Conservation (phyloP, 1,140 invertebrate genomes). For the Orius insidiosus region DNA sequence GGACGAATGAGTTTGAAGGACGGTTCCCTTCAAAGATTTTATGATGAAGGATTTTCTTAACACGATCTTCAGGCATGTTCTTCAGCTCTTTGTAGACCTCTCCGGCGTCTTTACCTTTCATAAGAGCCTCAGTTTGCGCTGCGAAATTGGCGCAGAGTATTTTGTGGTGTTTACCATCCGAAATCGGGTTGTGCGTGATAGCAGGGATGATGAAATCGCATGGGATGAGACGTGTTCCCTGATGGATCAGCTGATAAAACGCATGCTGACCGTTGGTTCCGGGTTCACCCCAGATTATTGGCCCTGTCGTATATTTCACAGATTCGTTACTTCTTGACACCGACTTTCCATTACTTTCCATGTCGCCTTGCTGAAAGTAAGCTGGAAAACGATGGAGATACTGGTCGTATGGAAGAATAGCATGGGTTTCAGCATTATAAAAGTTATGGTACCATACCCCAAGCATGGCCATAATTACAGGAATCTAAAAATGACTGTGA, state of each 20-base stretch:
- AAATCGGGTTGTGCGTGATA: conserved; percentile 82
- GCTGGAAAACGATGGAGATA: conserved; percentile 97
- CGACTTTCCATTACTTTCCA: conserved; percentile 98
- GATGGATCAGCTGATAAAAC: conserved; percentile 94
- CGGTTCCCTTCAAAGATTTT: conserved; percentile 95
- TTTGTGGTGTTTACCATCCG: conserved; percentile 50
- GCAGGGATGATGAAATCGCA: conserved; percentile 94
- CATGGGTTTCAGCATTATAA: conserved; percentile 86
- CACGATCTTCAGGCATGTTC: conserved; percentile 24
- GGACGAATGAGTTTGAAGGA: conserved; percentile 94
- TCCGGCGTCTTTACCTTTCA: conserved; percentile 72
- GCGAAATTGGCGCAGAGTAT: conserved; percentile 94
- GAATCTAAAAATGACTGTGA: conserved; percentile 46
- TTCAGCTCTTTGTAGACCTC: conserved; percentile 59
- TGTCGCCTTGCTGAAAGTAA: conserved; percentile 99
- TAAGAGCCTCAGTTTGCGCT: conserved; percentile 94
- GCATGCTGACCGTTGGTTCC: conserved; percentile 99
- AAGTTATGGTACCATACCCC: conserved; percentile 97
- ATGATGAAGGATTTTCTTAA: conserved; percentile 59
- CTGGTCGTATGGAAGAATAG: conserved; percentile 94
- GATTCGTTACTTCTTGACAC: conserved; percentile 52
- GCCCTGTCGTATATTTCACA: conserved; percentile 74
- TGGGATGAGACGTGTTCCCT: conserved; percentile 76
- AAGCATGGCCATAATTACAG: conserved; percentile 82
- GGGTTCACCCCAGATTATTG: conserved; percentile 93